A percentile compares a stretch with the other conserved stretches of the same genome.
phyloP scores from a whole-genome alignment of 2,113 vertebrate genomes.

The Plecotus auritus region DNA sequence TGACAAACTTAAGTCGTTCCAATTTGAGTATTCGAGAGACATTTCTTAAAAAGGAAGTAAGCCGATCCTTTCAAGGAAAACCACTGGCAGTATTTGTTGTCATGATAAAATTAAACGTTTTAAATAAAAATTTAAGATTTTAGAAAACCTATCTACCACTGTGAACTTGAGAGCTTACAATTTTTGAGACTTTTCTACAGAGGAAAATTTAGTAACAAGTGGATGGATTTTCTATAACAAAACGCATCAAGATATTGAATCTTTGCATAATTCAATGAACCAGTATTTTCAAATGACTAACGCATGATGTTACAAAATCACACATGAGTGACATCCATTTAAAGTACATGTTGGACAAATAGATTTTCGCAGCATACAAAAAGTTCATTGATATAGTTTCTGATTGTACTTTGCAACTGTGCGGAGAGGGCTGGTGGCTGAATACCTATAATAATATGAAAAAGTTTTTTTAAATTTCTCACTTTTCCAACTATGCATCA shows the following conservation, averaged over 20 bases:
- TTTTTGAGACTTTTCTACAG: neutral
- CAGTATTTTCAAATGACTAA: neutral
- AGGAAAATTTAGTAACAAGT: neutral
- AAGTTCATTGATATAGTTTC: neutral
- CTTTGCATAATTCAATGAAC: neutral
- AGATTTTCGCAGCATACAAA: neutral
- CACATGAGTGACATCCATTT: neutral
- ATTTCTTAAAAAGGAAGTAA: conserved; percentile 19
- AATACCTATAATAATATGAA: neutral
- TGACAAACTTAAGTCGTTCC: neutral
- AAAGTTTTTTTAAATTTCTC: neutral
- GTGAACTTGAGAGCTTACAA: neutral
- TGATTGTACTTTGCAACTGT: neutral
- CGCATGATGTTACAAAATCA: neutral
- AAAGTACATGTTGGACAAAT: neutral
- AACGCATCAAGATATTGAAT: neutral
- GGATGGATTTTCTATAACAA: neutral
- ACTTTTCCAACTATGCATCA: neutral
- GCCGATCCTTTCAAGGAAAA: neutral
- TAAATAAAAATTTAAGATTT: neutral
- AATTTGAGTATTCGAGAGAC: neutral
- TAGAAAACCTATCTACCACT: neutral
- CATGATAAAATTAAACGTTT: neutral
- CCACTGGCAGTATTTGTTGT: neutral
- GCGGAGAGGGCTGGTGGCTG: too few relatives aligned